A percentile compares a stretch with the other conserved stretches of the same genome.
Conservation (phyloP, 2,113 vertebrate species). For the Chauna torquata region DNA sequence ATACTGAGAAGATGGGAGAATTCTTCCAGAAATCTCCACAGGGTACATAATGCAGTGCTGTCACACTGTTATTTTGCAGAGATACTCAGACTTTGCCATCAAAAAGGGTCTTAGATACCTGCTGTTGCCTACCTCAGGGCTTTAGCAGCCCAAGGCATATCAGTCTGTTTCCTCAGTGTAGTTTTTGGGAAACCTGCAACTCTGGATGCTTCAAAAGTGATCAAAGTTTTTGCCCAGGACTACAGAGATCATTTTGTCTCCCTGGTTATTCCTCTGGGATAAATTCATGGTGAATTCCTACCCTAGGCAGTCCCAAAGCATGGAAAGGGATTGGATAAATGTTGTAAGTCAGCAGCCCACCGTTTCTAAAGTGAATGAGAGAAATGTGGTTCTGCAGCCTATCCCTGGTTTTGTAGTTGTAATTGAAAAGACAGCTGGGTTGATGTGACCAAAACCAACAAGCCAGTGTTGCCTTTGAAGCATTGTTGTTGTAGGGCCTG, state of each 20-base stretch:
- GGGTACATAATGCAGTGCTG: not conserved
- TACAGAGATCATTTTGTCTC: not conserved
- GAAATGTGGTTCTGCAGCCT: not conserved
- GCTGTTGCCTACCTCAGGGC: not conserved
- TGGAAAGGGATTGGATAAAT: fast-evolving
- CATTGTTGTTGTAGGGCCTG: not conserved
- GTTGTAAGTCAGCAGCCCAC: not conserved
- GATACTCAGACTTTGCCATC: not conserved
- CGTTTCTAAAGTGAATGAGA: not conserved
- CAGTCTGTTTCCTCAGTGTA: not conserved
- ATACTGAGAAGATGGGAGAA: not conserved
- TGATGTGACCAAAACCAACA: not conserved
- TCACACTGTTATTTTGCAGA: not conserved
- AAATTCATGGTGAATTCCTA: not conserved
- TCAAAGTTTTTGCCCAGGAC: not conserved
- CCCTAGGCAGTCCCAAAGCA: not conserved
- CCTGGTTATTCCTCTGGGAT: not conserved
- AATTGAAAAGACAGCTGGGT: not conserved
- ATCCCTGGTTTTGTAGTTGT: not conserved
- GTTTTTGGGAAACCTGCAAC: not conserved
- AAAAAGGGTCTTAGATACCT: not conserved
- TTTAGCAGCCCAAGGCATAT: not conserved
- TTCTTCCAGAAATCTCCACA: not conserved
- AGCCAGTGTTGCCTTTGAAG: not conserved
- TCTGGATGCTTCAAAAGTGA: not conserved